These are phyloP conservation scores for Bothrops jararaca DNA, from an alignment of 2,113 vertebrate species.

Conservation along the genomic window DNA sequence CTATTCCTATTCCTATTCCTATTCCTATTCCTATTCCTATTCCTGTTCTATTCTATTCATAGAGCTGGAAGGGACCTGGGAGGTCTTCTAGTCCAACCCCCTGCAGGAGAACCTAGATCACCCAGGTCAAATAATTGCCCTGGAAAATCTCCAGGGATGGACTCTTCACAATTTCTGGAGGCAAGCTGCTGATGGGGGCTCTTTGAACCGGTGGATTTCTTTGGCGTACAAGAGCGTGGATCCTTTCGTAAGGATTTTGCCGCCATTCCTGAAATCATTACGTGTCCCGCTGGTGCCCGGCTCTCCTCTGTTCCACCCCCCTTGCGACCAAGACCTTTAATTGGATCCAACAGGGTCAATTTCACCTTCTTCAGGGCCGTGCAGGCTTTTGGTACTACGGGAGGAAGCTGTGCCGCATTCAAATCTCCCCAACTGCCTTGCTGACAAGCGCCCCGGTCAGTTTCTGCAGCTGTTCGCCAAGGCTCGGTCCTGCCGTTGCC, in stretches of 20 bases:
- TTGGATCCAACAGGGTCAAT: not conserved
- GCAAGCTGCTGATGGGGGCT: too few relatives aligned
- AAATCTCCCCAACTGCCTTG: fast-evolving
- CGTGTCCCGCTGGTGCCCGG: too few relatives aligned
- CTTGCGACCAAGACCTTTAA: not conserved
- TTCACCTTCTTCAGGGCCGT: not conserved
- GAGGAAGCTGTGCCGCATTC: fast-evolving
- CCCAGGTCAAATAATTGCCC: too few relatives aligned
- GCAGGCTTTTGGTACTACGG: not conserved
- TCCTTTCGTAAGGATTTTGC: not conserved
- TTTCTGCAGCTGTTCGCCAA: not conserved
- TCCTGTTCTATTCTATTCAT: too few relatives aligned
- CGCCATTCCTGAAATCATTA: not conserved
- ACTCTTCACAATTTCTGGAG: too few relatives aligned
- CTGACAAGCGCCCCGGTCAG: not conserved
- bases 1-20: too few relatives aligned
- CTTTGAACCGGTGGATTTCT: not conserved
- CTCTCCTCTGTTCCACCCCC: too few relatives aligned
- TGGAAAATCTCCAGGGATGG: too few relatives aligned
- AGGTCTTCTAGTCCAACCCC: too few relatives aligned
- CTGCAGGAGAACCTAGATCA: too few relatives aligned
- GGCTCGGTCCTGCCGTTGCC: fast-evolving
- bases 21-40: too few relatives aligned
- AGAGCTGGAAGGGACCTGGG: too few relatives aligned
- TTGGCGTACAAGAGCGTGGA: not conserved